Evolutionary conservation across 2,888 invertebrate genomes (phyloP), one percentile per base, ranked within the genome.

Genomic region (Melanargia galathea): DNA sequence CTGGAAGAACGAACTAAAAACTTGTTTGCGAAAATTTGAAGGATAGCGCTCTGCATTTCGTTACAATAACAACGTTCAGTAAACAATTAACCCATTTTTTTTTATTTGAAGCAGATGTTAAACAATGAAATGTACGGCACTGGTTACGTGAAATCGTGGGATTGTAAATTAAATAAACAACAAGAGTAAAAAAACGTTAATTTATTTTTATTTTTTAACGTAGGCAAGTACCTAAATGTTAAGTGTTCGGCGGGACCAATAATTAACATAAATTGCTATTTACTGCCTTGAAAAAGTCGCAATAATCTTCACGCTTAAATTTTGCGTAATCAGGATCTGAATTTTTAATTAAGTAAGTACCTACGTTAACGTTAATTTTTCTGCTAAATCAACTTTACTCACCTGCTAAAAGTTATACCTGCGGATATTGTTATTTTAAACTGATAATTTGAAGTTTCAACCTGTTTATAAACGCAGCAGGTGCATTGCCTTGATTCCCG

Each of bases 401-500:
- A 18, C 18, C 2, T 43, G 43, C 18, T 18, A 8, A 43, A 18
- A 38, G 18, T 18, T 43, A 43, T 43, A 18, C 8, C 43, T 18
- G 2, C 11, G 13, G 35, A 38, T 11, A 43, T 43, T n/a, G 38
- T 26, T 33, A 16, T 33, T 30, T 33, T 51, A 1, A 11, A 33
- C 11, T 13, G 26, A 46, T 54, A 22, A 60, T 54, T 58, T 58
- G 57, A 52, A 58, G 46, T 46, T 58, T 10, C 46, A 52, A 54
- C 48, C 67, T 68, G 63, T 46, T 57, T 43, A 66, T 30, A 5
- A 7, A 30, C 30, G 58, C 56, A 77, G 77, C 87, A 88, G 86
- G 87, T 90, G 87, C 73, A 63, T 18, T 73, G 78, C 80, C 80
- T 83, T 84, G 88, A 86, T 89, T 88, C 75, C 75, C 48, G 69